phyloP scores from a whole-genome alignment of 2,113 vertebrate species.

The Poeciliopsis retropinna region DNA sequence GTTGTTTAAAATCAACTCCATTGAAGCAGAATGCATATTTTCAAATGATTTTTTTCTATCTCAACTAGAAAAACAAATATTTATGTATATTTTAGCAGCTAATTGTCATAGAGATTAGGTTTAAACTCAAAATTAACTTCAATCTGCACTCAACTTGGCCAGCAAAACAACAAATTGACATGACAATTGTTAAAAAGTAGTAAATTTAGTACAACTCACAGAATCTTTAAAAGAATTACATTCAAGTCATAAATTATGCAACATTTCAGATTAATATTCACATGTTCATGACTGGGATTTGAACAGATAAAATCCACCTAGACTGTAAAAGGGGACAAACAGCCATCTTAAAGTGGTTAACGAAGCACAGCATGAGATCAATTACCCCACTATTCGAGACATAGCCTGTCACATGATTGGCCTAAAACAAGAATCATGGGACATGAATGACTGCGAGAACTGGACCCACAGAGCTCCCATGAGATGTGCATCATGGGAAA shows the following conservation, averaged over 20 bases:
- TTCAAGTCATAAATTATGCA: not conserved
- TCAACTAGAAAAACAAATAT: too few relatives aligned
- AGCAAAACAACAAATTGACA: not conserved
- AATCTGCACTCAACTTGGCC: not conserved
- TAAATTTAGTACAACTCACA: not conserved
- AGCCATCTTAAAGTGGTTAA: constrained; percentile 67
- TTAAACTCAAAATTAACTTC: not conserved
- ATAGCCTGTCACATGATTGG: constrained; percentile 68
- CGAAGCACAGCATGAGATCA: constrained; percentile 65
- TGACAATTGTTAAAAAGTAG: not conserved
- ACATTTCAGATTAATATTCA: constrained; percentile 1
- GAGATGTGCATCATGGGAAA: constrained; percentile 47
- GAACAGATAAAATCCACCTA: not conserved
- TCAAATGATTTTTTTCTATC: too few relatives aligned
- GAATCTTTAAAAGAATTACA: not conserved
- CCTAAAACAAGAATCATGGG: constrained; percentile 77
- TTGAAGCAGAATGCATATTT: too few relatives aligned
- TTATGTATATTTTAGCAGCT: not conserved
- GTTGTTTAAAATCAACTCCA: too few relatives aligned
- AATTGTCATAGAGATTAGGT: not conserved
- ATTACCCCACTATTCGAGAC: constrained; percentile 72
- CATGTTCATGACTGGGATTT: not conserved
- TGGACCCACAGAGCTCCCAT: constrained; percentile 32
- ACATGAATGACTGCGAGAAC: constrained; percentile 31
- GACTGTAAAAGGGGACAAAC: constrained; percentile 58